These are phyloP conservation scores for Patella pellucida DNA, from an alignment of 2,888 invertebrate genomes.

Conservation along the genomic window DNA sequence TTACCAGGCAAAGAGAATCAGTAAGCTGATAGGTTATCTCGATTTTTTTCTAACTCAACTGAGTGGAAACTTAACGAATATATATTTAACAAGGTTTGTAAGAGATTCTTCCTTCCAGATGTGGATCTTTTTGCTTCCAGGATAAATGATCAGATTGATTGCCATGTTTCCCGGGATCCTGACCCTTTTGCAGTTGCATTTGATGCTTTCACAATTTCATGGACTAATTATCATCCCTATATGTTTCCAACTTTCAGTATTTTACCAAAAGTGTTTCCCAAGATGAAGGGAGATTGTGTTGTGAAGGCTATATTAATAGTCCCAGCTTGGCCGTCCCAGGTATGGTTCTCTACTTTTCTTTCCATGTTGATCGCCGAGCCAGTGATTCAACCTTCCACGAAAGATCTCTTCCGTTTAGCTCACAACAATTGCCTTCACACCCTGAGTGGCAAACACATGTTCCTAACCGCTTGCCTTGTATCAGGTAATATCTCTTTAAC, in stretches of 20 bases:
- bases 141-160: background rate
- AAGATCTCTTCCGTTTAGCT: background rate
- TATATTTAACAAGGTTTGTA: background rate
- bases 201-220: background rate
- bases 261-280: background rate
- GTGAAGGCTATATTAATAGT: background rate
- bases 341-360: background rate
- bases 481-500: background rate
- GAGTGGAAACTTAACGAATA: constrained; percentile 6
- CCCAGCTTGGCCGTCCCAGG: background rate
- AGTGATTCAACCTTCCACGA: background rate
- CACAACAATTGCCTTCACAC: background rate
- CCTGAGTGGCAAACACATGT: background rate
- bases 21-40: background rate
- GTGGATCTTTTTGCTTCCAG: too few species aligned
- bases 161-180: background rate
- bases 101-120: background rate
- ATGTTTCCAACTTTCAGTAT: background rate
- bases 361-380: background rate
- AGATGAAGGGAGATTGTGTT: background rate
- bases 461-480: background rate
- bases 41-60: background rate
- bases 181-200: background rate
- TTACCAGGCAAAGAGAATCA: background rate
- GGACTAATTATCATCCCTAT: background rate